A percentile compares a stretch with the other conserved stretches of the same genome.
Evolutionary conservation across 2,113 vertebrate genomes (phyloP).

Genomic region (Excalfactoria chinensis): DNA sequence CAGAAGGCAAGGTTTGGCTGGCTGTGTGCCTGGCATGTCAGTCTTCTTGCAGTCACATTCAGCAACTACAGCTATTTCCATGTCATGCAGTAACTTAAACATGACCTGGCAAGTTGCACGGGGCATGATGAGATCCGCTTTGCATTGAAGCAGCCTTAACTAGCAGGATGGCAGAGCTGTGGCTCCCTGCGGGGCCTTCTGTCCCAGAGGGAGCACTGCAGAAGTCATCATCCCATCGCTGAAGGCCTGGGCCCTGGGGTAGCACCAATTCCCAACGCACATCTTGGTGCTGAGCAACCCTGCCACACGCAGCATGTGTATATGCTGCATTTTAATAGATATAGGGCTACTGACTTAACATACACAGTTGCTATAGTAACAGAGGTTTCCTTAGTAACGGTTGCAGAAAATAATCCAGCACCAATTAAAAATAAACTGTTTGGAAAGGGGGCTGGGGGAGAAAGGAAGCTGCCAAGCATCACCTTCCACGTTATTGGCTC

Average conservation of each 20-base stretch:
- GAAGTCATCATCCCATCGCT: background rate
- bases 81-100: background rate
- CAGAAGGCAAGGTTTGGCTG: background rate
- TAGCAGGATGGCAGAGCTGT: background rate
- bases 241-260: background rate
- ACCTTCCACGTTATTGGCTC: conserved; percentile 57
- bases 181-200: background rate
- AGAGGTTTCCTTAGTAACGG: conserved; percentile 76
- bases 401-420: conserved; percentile 75
- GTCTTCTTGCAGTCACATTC: background rate
- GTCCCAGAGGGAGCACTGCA: background rate
- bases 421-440: conserved; percentile 79
- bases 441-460: conserved; percentile 58
- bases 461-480: conserved; percentile 53
- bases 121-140: background rate
- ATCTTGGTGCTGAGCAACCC: conserved; percentile 25
- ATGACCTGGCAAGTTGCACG: background rate
- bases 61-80: background rate
- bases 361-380: conserved; percentile 75
- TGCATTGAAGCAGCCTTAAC: background rate
- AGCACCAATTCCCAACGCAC: background rate
- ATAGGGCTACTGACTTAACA: conserved; percentile 67
- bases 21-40: background rate
- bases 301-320: background rate
- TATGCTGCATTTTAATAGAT: conserved; percentile 72